These are phyloP conservation scores for Paedocypris sp. DNA, from an alignment of 2,113 vertebrate species.

Conservation along the genomic window DNA sequence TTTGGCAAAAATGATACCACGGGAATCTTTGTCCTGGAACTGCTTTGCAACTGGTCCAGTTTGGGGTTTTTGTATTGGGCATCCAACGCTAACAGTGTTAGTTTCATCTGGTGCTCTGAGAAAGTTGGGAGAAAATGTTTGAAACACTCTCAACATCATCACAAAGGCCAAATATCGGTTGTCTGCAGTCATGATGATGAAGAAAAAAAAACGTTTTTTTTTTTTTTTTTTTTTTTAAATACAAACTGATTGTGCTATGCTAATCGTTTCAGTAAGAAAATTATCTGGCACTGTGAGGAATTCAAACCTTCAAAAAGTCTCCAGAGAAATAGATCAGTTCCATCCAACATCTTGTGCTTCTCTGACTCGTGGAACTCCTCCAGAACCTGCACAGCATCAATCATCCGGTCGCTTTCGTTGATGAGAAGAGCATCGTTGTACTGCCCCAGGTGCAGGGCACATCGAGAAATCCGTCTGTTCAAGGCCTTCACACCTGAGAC, in stretches of 20 bases:
- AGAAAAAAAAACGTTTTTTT: too few species aligned
- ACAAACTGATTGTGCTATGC: too few species aligned
- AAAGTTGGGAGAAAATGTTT: too few species aligned
- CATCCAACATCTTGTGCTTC: constrained; percentile 36
- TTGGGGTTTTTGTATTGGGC: constrained; percentile 69
- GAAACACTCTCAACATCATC: too few species aligned
- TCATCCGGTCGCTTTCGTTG: constrained; percentile 69
- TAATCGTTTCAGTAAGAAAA: too few species aligned
- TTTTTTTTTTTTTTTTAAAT: too few species aligned
- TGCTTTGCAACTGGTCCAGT: constrained; percentile 62
- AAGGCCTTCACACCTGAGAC: constrained; percentile 54
- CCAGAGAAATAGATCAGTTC: constrained; percentile 60
- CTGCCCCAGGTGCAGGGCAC: constrained; percentile 71
- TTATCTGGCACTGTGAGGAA: neutral
- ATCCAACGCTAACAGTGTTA: constrained; percentile 43
- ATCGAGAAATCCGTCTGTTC: constrained; percentile 54
- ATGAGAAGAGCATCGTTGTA: constrained; percentile 84
- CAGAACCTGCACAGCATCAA: constrained; percentile 67
- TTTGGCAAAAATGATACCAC: constrained; percentile 73
- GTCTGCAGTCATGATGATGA: too few species aligned
- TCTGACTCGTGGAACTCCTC: constrained; percentile 59
- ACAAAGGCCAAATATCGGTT: too few species aligned
- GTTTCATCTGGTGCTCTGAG: constrained; percentile 54
- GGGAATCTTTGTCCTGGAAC: constrained; percentile 46
- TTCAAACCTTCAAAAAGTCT: constrained; percentile 62